A percentile compares a stretch with the other conserved stretches of the same genome.
Conservation (phyloP, 2,888 invertebrate species). For the Drosophila recens region DNA sequence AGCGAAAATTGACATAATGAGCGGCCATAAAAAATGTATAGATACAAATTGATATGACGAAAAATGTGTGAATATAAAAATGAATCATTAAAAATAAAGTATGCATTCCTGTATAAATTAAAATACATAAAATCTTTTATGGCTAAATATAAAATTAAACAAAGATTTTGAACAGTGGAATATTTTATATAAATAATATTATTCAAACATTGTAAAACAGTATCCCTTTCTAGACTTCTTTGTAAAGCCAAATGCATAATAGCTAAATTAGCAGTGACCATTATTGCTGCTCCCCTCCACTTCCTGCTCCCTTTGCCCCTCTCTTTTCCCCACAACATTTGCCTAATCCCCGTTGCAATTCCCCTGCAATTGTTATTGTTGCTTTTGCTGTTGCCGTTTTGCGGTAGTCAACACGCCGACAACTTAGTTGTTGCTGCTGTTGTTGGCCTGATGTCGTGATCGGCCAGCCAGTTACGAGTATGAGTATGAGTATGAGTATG, state of each 20-base stretch:
- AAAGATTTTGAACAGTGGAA: no score
- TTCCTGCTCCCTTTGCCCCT: constrained; percentile 2
- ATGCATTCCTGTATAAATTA: neutral
- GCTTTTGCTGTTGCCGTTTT: constrained; percentile 23
- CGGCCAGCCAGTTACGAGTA: constrained; percentile 48
- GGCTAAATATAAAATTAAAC: neutral
- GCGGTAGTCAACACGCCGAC: constrained; percentile 5
- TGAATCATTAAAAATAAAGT: constrained; percentile 12
- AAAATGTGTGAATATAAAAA: constrained; percentile 21
- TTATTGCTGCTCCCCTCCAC: constrained; percentile 2
- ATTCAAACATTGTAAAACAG: no score
- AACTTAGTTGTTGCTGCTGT: constrained; percentile 40
- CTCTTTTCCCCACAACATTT: constrained; percentile 29
- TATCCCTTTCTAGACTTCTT: neutral
- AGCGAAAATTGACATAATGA: constrained; percentile 20
- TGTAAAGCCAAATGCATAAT: constrained; percentile 51
- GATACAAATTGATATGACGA: constrained; percentile 20
- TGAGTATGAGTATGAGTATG: constrained; percentile 10
- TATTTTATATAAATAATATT: no score
- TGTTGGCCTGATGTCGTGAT: constrained; percentile 60
- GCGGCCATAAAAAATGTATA: constrained; percentile 24
- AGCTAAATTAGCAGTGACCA: constrained; percentile 55
- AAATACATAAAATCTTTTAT: neutral
- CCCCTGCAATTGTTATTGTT: constrained; percentile 28
- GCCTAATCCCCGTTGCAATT: constrained; percentile 29